Evolutionary conservation across 2,113 vertebrate species (phyloP), one percentile per base, ranked within the genome.

Genomic region (Chloropsis hardwickii): DNA sequence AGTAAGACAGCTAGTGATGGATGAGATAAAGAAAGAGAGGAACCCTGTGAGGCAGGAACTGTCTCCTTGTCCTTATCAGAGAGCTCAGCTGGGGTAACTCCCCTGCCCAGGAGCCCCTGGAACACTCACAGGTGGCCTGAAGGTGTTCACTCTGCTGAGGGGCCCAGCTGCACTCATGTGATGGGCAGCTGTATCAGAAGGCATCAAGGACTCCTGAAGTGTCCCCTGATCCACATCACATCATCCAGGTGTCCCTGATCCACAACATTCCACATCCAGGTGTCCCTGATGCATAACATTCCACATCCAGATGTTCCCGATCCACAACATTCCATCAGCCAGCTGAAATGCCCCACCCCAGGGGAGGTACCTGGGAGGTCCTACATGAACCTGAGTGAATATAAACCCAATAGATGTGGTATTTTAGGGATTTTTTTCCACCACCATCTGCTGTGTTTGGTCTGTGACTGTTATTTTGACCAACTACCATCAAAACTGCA

Each of bases 401-500:
- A 24, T 3, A 42, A 76, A 35, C 31, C 51, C 10, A 48, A 25
- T 0, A 48, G 24, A 35, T 16, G 10, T 1, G 16, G 4, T 11
- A 2, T 0, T 42, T 10, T 14, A 4, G 12, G 4, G 2, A 0
- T 29, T 35, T 12, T 12, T 6, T 13, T 35, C 6, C 2, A 6
- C 1, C 5, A 6, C 1, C 5, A 7, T 1, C 3, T 50, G 14
- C 2, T 25, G 9, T 6, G 4, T 40, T 0, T 1, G 2, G 8
- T 20, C 6, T 65, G 15, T 48, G 24, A 11, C 1, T 1, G 5
- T 42, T 5, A 13, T 21, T 66, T 31, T 66, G 31, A 66, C 21
- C 17, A 48, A 21, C 4, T 31, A 18, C 12, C 17, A 50, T 4
- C 1, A 4, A 31, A 76, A 42, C 10, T 42, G 1, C 35, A 42